These are phyloP conservation scores for Falco peregrinus DNA, from an alignment of 2,797 vertebrate species.

Conservation along the genomic window DNA sequence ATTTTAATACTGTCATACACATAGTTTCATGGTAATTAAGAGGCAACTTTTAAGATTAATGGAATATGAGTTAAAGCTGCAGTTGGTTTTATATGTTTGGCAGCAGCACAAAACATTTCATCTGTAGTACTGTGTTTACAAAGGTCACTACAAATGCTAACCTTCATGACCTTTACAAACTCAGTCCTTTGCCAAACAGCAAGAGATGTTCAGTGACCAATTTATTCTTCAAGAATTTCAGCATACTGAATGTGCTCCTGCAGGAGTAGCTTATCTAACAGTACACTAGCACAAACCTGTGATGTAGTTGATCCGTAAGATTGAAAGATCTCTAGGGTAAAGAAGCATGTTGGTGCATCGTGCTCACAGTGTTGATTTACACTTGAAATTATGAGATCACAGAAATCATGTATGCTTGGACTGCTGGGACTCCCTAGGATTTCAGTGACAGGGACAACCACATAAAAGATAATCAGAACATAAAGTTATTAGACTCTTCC, in stretches of 20 bases:
- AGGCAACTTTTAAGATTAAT: background rate
- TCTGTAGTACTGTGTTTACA: background rate
- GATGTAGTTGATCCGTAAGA: background rate
- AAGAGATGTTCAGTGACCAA: slow-evolving; percentile 17
- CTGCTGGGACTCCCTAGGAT: background rate
- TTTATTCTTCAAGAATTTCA: background rate
- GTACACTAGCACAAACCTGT: background rate
- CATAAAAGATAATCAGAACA: background rate
- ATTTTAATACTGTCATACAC: background rate
- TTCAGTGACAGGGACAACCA: background rate
- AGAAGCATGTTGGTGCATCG: background rate
- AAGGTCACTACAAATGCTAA: slow-evolving; percentile 58
- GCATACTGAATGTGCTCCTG: background rate
- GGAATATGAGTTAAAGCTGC: background rate
- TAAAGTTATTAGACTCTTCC: background rate
- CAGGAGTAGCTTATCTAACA: background rate
- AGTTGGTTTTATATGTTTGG: background rate
- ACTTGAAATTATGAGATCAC: background rate
- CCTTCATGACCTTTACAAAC: slow-evolving; percentile 46
- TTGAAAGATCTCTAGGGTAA: background rate
- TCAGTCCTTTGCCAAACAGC: background rate
- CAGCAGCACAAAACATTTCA: background rate
- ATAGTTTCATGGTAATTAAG: background rate
- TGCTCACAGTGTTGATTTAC: background rate
- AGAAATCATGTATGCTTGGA: background rate